Conservation (phyloP, 2,113 vertebrate genomes). For the Nibea albiflora region DNA sequence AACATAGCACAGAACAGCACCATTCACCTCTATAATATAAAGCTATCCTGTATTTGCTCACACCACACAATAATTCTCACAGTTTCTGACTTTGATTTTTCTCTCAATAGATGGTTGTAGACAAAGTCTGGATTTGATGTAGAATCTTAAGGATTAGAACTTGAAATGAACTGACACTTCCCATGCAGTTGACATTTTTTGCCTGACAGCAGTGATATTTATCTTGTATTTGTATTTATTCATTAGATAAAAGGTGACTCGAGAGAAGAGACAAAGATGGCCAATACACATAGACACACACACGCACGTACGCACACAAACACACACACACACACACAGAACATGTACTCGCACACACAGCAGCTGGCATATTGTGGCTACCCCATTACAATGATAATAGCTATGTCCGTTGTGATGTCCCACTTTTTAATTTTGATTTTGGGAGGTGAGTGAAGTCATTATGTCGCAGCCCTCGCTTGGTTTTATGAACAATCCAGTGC, state of each 20-base stretch:
- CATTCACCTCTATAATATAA: too few species aligned
- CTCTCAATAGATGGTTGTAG: not conserved
- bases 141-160: conserved; percentile 36
- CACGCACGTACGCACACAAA: not conserved
- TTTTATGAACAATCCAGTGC: conserved; percentile 63
- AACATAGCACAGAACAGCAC: too few species aligned
- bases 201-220: conserved; percentile 55
- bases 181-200: conserved; percentile 45
- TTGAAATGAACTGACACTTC: conserved; percentile 21
- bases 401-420: conserved; percentile 45
- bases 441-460: conserved; percentile 53
- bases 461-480: conserved; percentile 38
- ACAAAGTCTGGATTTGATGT: conserved; percentile 9
- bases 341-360: conserved; percentile 25
- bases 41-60: not conserved
- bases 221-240: conserved; percentile 56
- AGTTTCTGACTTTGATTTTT: not conserved
- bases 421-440: conserved; percentile 68
- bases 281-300: conserved; percentile 24
- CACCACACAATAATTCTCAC: not conserved
- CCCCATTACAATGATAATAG: conserved; percentile 63
- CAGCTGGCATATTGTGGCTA: conserved; percentile 68
- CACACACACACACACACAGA: conserved; percentile 13
- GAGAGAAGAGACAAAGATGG: conserved; percentile 28
- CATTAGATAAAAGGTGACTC: conserved; percentile 44